Evolutionary conservation across 2,888 invertebrate genomes (phyloP), one percentile per base, ranked within the genome.

Genomic region (Oscheius sp.): DNA sequence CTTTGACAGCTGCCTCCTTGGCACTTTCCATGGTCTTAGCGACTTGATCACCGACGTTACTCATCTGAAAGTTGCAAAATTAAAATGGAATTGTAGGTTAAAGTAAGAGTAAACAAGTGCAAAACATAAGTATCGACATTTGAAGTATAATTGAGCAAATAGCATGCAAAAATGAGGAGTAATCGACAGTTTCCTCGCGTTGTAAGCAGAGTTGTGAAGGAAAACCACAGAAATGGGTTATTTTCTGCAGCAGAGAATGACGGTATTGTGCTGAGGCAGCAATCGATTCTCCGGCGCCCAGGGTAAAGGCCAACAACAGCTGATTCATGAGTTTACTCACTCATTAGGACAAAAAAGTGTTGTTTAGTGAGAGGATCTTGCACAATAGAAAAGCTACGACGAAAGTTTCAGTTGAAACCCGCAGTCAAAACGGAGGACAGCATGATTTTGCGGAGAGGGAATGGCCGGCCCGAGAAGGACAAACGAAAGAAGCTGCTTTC

Each of bases 1-100:
- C 84, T 57, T 79, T 83, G n/a, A 79, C 80, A n/a, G 86, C 87
- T 1, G 86, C 86, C 57, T 87, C 88, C 51, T 84, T 81, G 10
- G 87, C 87, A 47, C 79, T 79, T 59, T 88, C 87, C 77, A 87
- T 81, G 0, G 86, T 86, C 42, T 81, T 83, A 21, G 81, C 79
- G 7, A 87, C 78, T 78, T 87, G 85, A 74, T 85, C 87, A 58
- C 81, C 79, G 35, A 87, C 79, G 80, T 84, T 83, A 74, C 80
- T 80, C 84, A 85, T 83, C 59, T 60, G 76, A 21, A 70, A 68
- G 3, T 5, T 42, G 42, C 42, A 42, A 42, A 5, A 42, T 42
- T 5, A 5, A 1, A 13, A 59, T 65, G 7, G 13, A n/a, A 42
- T 42, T 5, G 42, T 7, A 37, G 13, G 32, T 33, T n/a, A 53